A percentile compares a stretch with the other conserved stretches of the same genome.
Conservation (phyloP, 1,140 invertebrate species). For the Druon quercuslanigerum region DNA sequence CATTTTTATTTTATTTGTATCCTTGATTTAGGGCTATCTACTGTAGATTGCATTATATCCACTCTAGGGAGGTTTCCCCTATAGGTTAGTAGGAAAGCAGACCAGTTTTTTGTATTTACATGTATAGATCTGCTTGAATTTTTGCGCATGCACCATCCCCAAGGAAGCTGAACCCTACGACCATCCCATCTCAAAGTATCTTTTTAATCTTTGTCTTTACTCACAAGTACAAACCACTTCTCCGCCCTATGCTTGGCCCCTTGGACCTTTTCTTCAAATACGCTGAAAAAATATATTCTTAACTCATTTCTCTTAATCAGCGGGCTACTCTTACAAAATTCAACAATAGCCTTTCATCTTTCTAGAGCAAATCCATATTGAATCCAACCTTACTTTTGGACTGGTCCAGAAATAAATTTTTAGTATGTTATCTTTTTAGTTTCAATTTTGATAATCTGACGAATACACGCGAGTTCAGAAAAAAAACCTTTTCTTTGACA, state of each 20-base stretch:
- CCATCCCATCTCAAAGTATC: conserved; percentile 28
- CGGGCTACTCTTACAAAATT: neutral
- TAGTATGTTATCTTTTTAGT: too few species aligned
- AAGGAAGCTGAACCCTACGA: conserved; percentile 36
- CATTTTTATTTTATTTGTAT: neutral
- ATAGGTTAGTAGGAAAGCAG: conserved; percentile 15
- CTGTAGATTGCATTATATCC: too few species aligned
- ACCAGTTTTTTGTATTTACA: neutral
- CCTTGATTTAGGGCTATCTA: neutral
- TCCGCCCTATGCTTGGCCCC: conserved; percentile 55
- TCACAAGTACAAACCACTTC: conserved; percentile 68
- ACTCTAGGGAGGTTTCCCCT: neutral
- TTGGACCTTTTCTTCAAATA: conserved; percentile 61
- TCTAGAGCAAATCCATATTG: neutral
- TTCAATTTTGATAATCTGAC: neutral
- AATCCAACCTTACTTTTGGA: too few species aligned
- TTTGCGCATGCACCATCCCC: conserved; percentile 53
- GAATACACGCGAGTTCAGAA: neutral
- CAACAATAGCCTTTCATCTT: neutral
- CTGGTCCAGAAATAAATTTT: too few species aligned
- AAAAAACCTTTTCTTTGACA: neutral
- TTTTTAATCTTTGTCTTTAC: conserved; percentile 50
- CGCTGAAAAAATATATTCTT: conserved; percentile 62
- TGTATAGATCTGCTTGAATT: conserved; percentile 27
- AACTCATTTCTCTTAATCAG: conserved; percentile 38